These are phyloP conservation scores for Aplysina aerophoba DNA, from an alignment of 37 sponge, comb jelly and placozoan genomes.

Conservation along the genomic window DNA sequence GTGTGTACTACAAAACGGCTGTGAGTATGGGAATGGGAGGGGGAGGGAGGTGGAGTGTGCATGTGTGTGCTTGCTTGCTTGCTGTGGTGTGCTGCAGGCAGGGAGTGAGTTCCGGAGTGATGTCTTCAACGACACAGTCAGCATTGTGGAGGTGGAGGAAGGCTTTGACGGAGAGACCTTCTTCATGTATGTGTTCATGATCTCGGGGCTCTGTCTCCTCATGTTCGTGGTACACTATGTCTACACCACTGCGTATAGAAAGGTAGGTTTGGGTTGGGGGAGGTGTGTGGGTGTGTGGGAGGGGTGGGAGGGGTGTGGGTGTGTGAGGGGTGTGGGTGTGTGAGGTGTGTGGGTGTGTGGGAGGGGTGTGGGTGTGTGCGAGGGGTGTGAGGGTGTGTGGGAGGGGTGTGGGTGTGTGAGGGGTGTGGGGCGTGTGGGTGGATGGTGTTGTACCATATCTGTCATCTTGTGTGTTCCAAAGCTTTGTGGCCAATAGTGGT, in stretches of 20 bases:
- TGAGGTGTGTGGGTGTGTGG: neutral
- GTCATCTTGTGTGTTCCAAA: no score
- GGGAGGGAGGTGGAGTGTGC: neutral
- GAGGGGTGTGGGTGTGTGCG: neutral
- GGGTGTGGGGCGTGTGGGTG: neutral
- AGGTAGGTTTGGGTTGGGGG: no score
- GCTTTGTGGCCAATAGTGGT: no score
- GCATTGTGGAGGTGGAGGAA: slow-evolving; percentile 88
- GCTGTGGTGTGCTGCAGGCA: slow-evolving; percentile 44
- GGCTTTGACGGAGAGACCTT: slow-evolving; percentile 94
- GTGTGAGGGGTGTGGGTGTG: neutral
- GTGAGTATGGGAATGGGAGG: slow-evolving; percentile 47
- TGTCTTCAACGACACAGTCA: slow-evolving; percentile 94
- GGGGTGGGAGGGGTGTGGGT: neutral
- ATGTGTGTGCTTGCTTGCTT: slow-evolving; percentile 5
- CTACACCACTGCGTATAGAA: slow-evolving; percentile 70
- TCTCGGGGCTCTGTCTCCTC: slow-evolving; percentile 77
- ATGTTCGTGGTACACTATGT: slow-evolving; percentile 88
- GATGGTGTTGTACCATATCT: neutral
- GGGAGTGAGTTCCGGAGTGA: slow-evolving; percentile 83
- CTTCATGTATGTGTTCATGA: slow-evolving; percentile 96
- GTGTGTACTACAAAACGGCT: slow-evolving; percentile 71
- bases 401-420: neutral
- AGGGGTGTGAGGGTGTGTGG: neutral
- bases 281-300: neutral